phyloP scores from a whole-genome alignment of 2,797 vertebrate genomes.

The Rhincodon typus region DNA sequence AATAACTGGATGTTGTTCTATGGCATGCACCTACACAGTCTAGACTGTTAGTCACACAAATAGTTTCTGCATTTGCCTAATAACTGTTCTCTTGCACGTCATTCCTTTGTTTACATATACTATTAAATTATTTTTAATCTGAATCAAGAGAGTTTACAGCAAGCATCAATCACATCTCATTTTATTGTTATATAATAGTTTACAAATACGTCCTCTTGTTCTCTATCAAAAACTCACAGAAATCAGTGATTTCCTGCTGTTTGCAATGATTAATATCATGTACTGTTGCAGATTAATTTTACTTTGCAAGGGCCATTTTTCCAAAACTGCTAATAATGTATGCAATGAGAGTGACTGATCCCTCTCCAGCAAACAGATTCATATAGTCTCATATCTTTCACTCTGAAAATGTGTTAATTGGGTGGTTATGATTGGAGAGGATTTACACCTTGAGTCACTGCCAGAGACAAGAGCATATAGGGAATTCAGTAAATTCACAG shows the following conservation, averaged over 20 bases:
- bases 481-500: not conserved
- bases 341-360: not conserved
- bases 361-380: not conserved
- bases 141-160: not conserved
- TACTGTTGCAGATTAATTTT: not conserved
- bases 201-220: not conserved
- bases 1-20: not conserved
- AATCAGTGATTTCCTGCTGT: not conserved
- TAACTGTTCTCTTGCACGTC: not conserved
- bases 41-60: not conserved
- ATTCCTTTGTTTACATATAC: not conserved
- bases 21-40: not conserved
- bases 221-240: constrained; percentile 16
- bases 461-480: not conserved
- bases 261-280: not conserved
- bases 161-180: not conserved
- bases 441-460: not conserved
- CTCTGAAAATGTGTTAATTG: not conserved
- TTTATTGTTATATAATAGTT: not conserved
- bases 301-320: not conserved
- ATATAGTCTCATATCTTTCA: not conserved
- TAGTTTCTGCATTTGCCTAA: not conserved
- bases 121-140: not conserved
- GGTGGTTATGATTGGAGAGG: not conserved
- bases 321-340: not conserved